Evolutionary conservation across 1,140 invertebrate genomes (phyloP).

Genomic region (Cardiocondyla obscurior): DNA sequence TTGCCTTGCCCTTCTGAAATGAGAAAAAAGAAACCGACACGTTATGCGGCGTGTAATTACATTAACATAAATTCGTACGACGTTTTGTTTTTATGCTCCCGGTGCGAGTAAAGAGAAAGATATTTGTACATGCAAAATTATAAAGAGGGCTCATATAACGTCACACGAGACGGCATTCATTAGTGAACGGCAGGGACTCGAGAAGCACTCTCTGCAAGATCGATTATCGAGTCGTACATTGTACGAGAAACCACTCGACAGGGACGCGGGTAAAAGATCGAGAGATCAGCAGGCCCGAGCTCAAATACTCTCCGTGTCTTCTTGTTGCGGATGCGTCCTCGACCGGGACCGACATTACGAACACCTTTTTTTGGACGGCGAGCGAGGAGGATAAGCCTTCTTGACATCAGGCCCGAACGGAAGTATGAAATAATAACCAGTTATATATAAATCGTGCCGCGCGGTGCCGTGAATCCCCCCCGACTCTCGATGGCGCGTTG

Average conservation of each 20-base stretch:
- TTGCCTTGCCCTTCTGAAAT: slow-evolving; percentile 86
- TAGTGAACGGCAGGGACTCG: neutral
- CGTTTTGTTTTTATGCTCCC: neutral
- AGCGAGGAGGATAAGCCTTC: slow-evolving; percentile 69
- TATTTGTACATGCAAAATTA: slow-evolving; percentile 22
- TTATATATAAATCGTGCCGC: slow-evolving; percentile 73
- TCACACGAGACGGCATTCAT: slow-evolving; percentile 31
- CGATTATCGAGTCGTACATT: slow-evolving; percentile 48
- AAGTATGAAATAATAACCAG: slow-evolving; percentile 77
- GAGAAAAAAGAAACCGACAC: neutral
- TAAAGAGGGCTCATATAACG: slow-evolving; percentile 10
- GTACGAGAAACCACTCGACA: slow-evolving; percentile 18
- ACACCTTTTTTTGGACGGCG: slow-evolving; percentile 56
- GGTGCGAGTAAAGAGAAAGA: slow-evolving; percentile 1
- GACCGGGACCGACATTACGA: slow-evolving; percentile 32
- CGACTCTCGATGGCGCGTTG: slow-evolving; percentile 38
- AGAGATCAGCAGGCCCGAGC: slow-evolving; percentile 56
- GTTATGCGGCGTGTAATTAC: neutral
- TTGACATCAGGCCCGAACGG: slow-evolving; percentile 69
- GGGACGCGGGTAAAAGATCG: slow-evolving; percentile 44
- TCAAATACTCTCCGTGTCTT: slow-evolving; percentile 63
- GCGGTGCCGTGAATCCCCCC: slow-evolving; percentile 52
- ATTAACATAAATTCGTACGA: neutral
- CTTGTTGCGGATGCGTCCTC: slow-evolving; percentile 59
- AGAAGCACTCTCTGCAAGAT: slow-evolving; percentile 40